Conservation (phyloP, 1,140 invertebrate genomes). For the Hypsibius dujardini region DNA sequence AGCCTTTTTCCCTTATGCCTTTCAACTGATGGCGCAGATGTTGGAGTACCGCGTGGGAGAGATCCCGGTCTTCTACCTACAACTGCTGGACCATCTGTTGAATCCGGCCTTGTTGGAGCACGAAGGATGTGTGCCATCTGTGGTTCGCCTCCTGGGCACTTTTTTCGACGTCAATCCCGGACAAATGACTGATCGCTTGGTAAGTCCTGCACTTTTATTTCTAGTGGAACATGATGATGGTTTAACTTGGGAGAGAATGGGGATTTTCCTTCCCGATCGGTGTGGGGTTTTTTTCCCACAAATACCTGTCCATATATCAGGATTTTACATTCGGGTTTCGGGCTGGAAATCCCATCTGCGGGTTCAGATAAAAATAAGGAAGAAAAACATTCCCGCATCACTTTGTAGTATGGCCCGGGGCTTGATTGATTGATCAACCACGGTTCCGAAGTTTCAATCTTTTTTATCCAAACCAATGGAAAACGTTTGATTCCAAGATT, state of each 20-base stretch:
- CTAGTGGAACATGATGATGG: no score
- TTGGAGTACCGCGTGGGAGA: constrained; percentile 52
- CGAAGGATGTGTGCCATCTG: background rate
- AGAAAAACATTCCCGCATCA: no score
- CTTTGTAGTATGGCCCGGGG: no score
- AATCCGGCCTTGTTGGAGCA: background rate
- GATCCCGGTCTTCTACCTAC: background rate
- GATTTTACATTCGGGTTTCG: no score
- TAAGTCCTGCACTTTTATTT: background rate
- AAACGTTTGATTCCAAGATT: no score
- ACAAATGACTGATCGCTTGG: background rate
- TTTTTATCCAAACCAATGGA: no score
- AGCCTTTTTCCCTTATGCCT: constrained; percentile 94
- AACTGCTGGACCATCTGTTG: background rate
- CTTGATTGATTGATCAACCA: no score
- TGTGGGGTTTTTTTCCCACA: background rate
- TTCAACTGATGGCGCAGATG: constrained; percentile 80
- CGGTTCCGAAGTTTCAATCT: no score
- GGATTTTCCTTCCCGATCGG: background rate
- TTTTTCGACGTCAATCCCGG: background rate
- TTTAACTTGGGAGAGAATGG: no score
- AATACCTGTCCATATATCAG: no score
- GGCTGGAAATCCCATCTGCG: no score
- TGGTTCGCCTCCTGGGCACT: background rate
- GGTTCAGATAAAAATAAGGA: no score